Conservation (phyloP, 1,140 invertebrate genomes). For the Cepaea nemoralis region DNA sequence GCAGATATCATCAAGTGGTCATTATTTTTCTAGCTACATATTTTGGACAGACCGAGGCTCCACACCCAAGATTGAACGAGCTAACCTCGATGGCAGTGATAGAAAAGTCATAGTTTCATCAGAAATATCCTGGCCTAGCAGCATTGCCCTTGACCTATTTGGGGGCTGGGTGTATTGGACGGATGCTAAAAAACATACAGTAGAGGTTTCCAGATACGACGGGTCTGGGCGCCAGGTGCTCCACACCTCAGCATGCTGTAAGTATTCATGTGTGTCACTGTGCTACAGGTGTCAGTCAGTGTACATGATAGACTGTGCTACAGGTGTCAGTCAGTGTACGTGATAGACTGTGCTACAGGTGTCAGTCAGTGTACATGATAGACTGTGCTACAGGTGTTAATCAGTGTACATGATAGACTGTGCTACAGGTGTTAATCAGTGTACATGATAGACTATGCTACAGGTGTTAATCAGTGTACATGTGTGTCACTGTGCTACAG, state of each 20-base stretch:
- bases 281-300: too few species aligned
- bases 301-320: too few species aligned
- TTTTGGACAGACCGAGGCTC: conserved; percentile 73
- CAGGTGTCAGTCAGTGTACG: too few species aligned
- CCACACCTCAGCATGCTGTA: conserved; percentile 52
- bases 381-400: too few species aligned
- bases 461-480: too few species aligned
- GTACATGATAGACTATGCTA: too few species aligned
- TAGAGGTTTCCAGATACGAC: conserved; percentile 87
- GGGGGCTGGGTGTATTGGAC: conserved; percentile 94
- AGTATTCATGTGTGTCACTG: conserved; percentile 32
- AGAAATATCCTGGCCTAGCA: conserved; percentile 86
- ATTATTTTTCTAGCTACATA: conserved; percentile 54
- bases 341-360: too few species aligned
- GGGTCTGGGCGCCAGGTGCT: conserved; percentile 77
- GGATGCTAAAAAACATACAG: conserved; percentile 91
- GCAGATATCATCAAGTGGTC: not conserved
- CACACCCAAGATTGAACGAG: conserved; percentile 87
- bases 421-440: too few species aligned
- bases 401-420: too few species aligned
- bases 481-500: too few species aligned
- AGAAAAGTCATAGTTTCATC: conserved; percentile 84
- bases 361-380: too few species aligned
- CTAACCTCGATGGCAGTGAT: conserved; percentile 95
- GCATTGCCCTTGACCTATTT: conserved; percentile 85